Evolutionary conservation across 2,888 invertebrate genomes (phyloP), one percentile per base, ranked within the genome.

Genomic region (Eupithecia subfuscata): DNA sequence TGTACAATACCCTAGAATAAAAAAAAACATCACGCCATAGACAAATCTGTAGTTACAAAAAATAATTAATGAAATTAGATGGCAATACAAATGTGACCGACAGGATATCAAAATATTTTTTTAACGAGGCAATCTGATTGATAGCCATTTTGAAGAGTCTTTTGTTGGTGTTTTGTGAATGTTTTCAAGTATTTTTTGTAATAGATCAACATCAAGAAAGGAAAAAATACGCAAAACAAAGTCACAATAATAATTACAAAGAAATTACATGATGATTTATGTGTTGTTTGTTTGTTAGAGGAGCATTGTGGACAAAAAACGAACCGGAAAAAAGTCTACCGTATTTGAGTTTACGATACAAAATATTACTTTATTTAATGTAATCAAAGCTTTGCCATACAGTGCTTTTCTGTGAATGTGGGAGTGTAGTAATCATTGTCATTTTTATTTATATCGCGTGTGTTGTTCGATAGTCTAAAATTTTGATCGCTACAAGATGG

Each of bases 131-230:
- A 94, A 93, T 89, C 86, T 92, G 90, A 93, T 93, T 94, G 93
- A 94, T 94, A 94, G 95, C 95, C 95, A 95, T 95, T 95, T 95
- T 95, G 94, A 92, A 93, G 91, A 95, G 92, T 90, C 94, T 95
- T 95, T 95, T 95, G 95, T 95, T 95, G 90, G 95, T 95, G 95
- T 95, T 95, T 95, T 95, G 93, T 95, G 94, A 94, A 95, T 94
- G 94, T 95, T 95, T 95, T 95, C 90, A 91, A 90, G 85, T 84
- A 90, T 90, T 87, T 89, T 90, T 91, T 90, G 84, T 86, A 86
- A 83, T 88, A 90, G 84, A 91, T 89, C 85, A 89, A 86, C 85
- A 84, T 82, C 88, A 87, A 79, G 76, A 87, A 80, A 84, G 82
- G 76, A 81, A 84, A 79, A 78, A 80, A 76, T 82, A 84, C 80